A percentile compares a stretch with the other conserved stretches of the same genome.
Conservation (phyloP, 2,113 vertebrate species). For the Trematocara stigmaticum region DNA sequence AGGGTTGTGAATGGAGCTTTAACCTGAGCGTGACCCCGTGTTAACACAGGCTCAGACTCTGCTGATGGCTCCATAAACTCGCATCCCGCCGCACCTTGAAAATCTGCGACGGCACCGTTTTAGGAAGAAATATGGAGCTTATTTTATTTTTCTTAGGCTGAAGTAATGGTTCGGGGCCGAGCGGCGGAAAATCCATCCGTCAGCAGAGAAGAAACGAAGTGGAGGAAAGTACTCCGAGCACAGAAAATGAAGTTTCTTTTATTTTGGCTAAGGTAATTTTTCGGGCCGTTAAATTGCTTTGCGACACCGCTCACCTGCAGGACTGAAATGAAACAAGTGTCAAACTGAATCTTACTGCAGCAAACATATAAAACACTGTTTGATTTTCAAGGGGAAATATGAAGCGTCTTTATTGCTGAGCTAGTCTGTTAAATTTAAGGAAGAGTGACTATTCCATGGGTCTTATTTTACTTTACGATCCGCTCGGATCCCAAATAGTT, state of each 20-base stretch:
- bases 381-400: neutral
- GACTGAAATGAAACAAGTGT: neutral
- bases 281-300: neutral
- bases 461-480: neutral
- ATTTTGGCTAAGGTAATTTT: neutral
- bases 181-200: neutral
- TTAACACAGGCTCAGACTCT: neutral
- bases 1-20: conserved; percentile 15
- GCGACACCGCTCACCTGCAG: neutral
- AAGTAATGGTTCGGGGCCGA: neutral
- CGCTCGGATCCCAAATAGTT: neutral
- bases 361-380: neutral
- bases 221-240: neutral
- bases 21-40: conserved; percentile 1
- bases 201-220: neutral
- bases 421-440: neutral
- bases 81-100: neutral
- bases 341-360: neutral
- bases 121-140: neutral
- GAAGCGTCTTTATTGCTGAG: neutral
- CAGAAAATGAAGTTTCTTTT: neutral
- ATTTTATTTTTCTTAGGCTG: neutral
- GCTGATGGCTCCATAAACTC: neutral
- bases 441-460: neutral
- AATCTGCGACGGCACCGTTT: neutral